Evolutionary conservation across 2,797 vertebrate genomes (phyloP).

Genomic region (Chrysocyon brachyurus): DNA sequence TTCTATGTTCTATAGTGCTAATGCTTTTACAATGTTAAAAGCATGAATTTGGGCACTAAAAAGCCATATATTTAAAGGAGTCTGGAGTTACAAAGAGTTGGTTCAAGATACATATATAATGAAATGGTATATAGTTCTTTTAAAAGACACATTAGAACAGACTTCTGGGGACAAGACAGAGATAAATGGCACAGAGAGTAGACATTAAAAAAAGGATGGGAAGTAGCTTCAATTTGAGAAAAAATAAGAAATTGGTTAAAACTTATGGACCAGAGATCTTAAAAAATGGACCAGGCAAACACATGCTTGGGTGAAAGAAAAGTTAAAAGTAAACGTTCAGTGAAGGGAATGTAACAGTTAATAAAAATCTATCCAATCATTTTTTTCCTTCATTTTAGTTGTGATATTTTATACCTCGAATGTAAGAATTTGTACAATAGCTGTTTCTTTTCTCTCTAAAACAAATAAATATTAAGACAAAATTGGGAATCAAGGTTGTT

Average conservation of each 20-base stretch:
- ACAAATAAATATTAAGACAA: background rate
- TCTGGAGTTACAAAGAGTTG: background rate
- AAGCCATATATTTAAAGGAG: background rate
- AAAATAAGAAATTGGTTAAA: slow-evolving; percentile 19
- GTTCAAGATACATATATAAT: background rate
- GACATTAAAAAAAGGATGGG: background rate
- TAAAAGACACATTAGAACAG: background rate
- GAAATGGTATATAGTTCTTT: background rate
- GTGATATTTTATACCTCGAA: background rate
- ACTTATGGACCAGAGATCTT: background rate
- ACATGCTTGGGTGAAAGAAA: background rate
- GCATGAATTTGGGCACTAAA: background rate
- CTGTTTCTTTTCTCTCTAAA: background rate
- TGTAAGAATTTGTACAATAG: background rate
- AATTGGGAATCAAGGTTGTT: background rate
- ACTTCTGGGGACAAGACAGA: background rate
- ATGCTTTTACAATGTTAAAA: background rate
- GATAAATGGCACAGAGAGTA: background rate
- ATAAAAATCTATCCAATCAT: background rate
- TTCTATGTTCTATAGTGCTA: background rate
- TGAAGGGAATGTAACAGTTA: background rate
- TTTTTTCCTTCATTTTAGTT: background rate
- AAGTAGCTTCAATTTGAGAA: background rate
- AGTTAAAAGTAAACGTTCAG: background rate
- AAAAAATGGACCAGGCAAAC: background rate